Evolutionary conservation across 1,140 invertebrate species (phyloP).

Genomic region (Cephus cinctus): DNA sequence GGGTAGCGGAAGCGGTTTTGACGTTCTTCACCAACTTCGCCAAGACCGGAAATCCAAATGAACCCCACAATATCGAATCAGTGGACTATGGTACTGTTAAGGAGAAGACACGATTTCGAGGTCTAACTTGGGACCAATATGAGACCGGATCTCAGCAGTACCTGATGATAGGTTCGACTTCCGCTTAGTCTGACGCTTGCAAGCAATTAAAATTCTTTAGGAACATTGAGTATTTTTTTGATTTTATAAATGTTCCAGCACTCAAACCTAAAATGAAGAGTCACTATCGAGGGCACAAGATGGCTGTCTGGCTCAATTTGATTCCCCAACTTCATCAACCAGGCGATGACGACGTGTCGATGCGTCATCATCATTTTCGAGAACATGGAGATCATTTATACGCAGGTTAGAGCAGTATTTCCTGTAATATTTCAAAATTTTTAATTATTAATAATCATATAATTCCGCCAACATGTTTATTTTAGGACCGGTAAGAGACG

Average conservation of each 20-base stretch:
- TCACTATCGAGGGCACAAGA: constrained; percentile 87
- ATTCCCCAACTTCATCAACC: constrained; percentile 84
- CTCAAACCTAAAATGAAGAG: constrained; percentile 71
- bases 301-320: constrained; percentile 89
- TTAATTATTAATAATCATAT: constrained; percentile 5
- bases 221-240: not conserved
- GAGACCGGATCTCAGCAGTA: constrained; percentile 76
- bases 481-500: constrained; percentile 59
- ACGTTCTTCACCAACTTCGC: constrained; percentile 73
- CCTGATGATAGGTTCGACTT: constrained; percentile 68
- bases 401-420: constrained; percentile 58
- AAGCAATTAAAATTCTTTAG: not conserved
- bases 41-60: constrained; percentile 73
- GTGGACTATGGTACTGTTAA: constrained; percentile 60
- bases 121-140: constrained; percentile 69
- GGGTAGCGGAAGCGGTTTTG: constrained; percentile 74
- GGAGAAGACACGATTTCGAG: constrained; percentile 62
- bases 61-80: constrained; percentile 57
- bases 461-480: constrained; percentile 4
- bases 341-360: constrained; percentile 70
- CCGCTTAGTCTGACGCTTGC: not conserved
- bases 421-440: not conserved
- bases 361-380: constrained; percentile 76
- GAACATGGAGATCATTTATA: constrained; percentile 72
- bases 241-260: constrained; percentile 52